These are phyloP conservation scores for Macrochelys suwanniensis DNA, from an alignment of 2,797 vertebrate genomes.

Conservation along the genomic window DNA sequence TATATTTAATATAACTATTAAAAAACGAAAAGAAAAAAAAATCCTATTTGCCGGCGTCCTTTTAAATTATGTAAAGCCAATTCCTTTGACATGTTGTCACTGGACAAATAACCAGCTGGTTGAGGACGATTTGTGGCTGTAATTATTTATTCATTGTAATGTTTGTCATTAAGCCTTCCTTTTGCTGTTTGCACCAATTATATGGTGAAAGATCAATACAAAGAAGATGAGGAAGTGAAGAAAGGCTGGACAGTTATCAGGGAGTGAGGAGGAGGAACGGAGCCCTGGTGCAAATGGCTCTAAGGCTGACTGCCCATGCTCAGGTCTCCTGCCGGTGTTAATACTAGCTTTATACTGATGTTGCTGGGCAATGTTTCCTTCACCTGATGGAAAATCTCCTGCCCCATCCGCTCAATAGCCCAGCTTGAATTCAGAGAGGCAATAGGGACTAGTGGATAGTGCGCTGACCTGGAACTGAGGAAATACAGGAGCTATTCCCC, in stretches of 20 bases:
- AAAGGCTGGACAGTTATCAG: slow-evolving; percentile 75
- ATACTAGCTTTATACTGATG: neutral
- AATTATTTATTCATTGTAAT: slow-evolving; percentile 84
- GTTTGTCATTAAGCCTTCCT: slow-evolving; percentile 80
- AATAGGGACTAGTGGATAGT: neutral
- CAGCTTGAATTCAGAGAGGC: neutral
- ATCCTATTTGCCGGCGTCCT: slow-evolving; percentile 48
- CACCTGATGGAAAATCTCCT: neutral
- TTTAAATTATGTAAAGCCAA: slow-evolving; percentile 79
- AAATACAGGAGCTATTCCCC: neutral
- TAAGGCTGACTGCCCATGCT: neutral
- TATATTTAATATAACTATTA: neutral
- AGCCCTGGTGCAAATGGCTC: neutral
- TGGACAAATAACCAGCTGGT: slow-evolving; percentile 79
- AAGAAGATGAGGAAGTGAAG: slow-evolving; percentile 75
- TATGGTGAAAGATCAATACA: slow-evolving; percentile 81
- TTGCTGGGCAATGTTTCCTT: neutral
- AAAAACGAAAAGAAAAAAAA: slow-evolving; percentile 13
- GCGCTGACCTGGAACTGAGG: neutral
- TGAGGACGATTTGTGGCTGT: slow-evolving; percentile 78
- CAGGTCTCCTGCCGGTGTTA: neutral
- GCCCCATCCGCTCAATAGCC: neutral
- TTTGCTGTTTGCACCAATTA: slow-evolving; percentile 76
- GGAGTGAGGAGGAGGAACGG: slow-evolving; percentile 37
- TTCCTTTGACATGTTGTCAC: slow-evolving; percentile 77